Conservation (phyloP, 2,797 vertebrate species). For the Gymnocypris eckloni region DNA sequence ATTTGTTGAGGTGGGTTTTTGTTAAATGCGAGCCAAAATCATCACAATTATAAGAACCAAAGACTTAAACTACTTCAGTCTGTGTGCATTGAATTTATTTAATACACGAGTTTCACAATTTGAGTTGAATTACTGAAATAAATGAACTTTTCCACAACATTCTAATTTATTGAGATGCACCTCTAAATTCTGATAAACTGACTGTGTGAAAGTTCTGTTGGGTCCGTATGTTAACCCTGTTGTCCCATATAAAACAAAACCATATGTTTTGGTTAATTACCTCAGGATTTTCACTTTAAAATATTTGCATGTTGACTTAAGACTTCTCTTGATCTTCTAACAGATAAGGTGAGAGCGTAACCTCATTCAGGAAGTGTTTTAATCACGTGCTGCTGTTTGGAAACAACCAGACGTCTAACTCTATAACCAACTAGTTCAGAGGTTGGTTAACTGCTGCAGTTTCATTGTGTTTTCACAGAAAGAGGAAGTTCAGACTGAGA, state of each 20-base stretch:
- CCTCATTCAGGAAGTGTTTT: not conserved
- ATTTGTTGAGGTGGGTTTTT: too few species aligned
- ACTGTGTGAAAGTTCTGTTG: not conserved
- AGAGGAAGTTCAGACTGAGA: not conserved
- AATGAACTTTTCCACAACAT: too few species aligned
- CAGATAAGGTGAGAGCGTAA: not conserved
- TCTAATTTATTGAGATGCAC: too few species aligned
- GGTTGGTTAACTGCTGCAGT: not conserved
- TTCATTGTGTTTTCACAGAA: not conserved
- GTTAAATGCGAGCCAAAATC: too few species aligned
- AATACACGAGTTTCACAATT: too few species aligned
- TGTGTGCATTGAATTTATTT: too few species aligned
- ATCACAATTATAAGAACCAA: too few species aligned
- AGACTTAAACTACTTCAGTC: too few species aligned
- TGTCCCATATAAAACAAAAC: not conserved
- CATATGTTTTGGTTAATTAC: not conserved
- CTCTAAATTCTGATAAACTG: not conserved
- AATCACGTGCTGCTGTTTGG: not conserved
- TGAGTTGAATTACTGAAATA: too few species aligned
- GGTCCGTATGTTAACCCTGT: not conserved
- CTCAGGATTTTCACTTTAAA: not conserved
- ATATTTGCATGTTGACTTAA: not conserved
- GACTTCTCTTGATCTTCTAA: not conserved
- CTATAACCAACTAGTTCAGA: not conserved
- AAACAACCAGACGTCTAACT: not conserved